These are phyloP conservation scores for Nannoperca obscura DNA, from an alignment of 2,797 vertebrate species.

Conservation along the genomic window DNA sequence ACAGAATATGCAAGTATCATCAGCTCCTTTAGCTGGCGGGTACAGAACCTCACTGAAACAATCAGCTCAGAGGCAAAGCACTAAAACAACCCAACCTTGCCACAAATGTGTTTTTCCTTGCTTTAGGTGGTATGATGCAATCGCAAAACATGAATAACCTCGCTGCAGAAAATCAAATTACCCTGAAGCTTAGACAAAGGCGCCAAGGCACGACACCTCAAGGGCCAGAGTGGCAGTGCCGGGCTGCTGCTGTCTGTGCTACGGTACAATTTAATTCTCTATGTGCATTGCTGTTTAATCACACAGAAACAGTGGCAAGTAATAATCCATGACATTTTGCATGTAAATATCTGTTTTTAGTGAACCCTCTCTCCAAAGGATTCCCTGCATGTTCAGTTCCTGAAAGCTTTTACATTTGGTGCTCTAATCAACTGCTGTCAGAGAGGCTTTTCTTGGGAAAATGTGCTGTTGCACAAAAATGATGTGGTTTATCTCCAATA, in stretches of 20 bases:
- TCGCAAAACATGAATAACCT: constrained; percentile 73
- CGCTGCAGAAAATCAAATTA: constrained; percentile 76
- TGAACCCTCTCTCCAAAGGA: constrained; percentile 17
- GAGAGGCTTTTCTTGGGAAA: not conserved
- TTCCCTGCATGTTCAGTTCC: constrained; percentile 10
- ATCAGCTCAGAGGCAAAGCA: constrained; percentile 67
- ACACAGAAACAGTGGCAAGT: constrained; percentile 32
- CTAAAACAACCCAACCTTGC: constrained; percentile 66
- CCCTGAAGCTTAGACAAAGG: constrained; percentile 63
- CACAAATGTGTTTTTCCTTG: constrained; percentile 61
- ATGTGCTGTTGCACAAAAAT: not conserved
- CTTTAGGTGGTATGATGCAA: constrained; percentile 68
- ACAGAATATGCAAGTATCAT: constrained; percentile 49
- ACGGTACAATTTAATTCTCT: constrained; percentile 60
- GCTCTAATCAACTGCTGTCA: constrained; percentile 33
- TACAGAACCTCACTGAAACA: constrained; percentile 62
- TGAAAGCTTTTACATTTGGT: constrained; percentile 23
- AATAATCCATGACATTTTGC: constrained; percentile 28
- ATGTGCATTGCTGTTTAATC: constrained; percentile 55
- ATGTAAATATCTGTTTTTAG: constrained; percentile 29
- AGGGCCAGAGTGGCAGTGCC: constrained; percentile 46
- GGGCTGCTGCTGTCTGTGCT: constrained; percentile 34
- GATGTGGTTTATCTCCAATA: not conserved
- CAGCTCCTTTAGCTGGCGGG: constrained; percentile 38
- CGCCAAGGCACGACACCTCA: constrained; percentile 49